Conservation (phyloP, 1,140 invertebrate species). For the Eriocheir sinensis region DNA sequence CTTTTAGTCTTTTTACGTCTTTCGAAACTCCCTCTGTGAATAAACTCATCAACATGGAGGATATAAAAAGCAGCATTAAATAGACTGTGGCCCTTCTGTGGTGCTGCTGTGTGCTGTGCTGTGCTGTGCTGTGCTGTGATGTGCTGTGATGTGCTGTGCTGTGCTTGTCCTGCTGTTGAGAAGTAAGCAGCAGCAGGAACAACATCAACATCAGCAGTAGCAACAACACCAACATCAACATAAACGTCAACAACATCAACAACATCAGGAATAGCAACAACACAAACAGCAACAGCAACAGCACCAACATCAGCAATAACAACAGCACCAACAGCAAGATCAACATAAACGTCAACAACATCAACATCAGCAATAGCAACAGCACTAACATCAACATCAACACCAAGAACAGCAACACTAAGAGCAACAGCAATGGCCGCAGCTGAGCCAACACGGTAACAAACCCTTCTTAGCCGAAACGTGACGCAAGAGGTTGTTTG, state of each 20-base stretch:
- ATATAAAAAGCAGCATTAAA: too few relatives aligned
- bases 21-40: too few relatives aligned
- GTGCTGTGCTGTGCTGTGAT: background rate
- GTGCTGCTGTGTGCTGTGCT: background rate
- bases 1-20: too few relatives aligned
- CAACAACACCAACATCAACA: too few relatives aligned
- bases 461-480: background rate
- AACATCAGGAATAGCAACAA: background rate
- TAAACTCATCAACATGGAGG: too few relatives aligned
- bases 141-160: background rate
- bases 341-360: background rate
- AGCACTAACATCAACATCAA: background rate
- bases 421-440: too few relatives aligned
- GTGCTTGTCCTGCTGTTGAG: background rate
- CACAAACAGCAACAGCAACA: background rate
- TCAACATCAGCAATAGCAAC: background rate
- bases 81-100: background rate
- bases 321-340: background rate
- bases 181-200: background rate
- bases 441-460: background rate
- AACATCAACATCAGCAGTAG: background rate
- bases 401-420: background rate
- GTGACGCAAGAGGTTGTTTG: conserved; percentile 1
- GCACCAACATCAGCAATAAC: background rate
- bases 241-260: background rate